Evolutionary conservation across 2,888 invertebrate species (phyloP).

Genomic region (Glyphotaelius pellucidus): DNA sequence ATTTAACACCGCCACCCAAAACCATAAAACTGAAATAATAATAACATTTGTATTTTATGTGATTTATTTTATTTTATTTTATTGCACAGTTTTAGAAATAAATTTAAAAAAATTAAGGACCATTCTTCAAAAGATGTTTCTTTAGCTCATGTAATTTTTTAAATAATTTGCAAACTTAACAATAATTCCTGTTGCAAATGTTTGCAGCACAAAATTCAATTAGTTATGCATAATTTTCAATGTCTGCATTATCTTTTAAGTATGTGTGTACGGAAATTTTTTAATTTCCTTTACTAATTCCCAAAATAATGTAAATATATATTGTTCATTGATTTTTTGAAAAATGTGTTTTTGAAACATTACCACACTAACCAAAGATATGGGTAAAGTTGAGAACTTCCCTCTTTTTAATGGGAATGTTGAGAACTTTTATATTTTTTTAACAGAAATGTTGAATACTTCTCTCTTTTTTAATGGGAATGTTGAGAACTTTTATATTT

Average conservation of each 20-base stretch:
- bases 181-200: background rate
- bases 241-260: background rate
- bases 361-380: conserved; percentile 42
- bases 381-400: background rate
- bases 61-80: background rate
- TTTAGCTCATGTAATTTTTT: background rate
- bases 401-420: background rate
- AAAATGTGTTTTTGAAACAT: conserved; percentile 35
- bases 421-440: background rate
- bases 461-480: background rate
- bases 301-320: conserved; percentile 15
- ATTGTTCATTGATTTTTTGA: background rate
- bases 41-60: background rate
- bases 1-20: background rate
- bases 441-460: too few species aligned
- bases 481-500: background rate
- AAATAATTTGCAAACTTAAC: background rate
- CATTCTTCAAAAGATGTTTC: background rate
- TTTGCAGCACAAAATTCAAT: background rate
- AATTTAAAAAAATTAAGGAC: background rate
- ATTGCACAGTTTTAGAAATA: background rate
- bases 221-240: background rate
- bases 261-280: background rate
- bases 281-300: background rate
- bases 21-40: background rate